Evolutionary conservation across 2,797 vertebrate species (phyloP), one percentile per base, ranked within the genome.

Genomic region (Enteromius thamalakanensis): DNA sequence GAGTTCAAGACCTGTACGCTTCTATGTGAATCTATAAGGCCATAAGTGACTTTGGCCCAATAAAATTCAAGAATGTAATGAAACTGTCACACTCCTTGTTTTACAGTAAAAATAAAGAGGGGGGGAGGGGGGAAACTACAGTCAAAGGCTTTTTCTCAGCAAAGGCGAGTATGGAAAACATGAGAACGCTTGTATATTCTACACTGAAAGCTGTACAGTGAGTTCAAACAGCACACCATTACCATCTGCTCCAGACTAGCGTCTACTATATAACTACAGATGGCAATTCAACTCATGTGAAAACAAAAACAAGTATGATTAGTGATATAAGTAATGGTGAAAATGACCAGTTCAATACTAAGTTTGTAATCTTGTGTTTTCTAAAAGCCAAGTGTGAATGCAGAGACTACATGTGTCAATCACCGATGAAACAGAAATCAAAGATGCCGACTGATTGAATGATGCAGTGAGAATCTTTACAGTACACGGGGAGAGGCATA

Each of bases 21-120:
- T 77, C 45, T 77, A 53, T 81, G 68, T 79, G 69, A 72, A 34
- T 83, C 72, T 71, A 53, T 83, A 81, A 65, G 82, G 79, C 85
- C 62, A 37, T 81, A 29, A 81, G 78, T 80, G 82, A 86, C 84
- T 86, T 79, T 83, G 80, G 62, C 76, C 80, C 49, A 42, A 45
- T 80, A 65, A 76, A 69, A 4, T 23, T 60, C 40, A 74, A 62
- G 81, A 80, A 79, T 70, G 53, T 70, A 60, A 70, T 26, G 67
- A 77, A 79, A 71, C n/a, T 42, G 60, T 42, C 53, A 69, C 23
- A 45, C 68, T 62, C 42, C 53, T 65, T 58, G 34, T 58, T 75
- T 82, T 40, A 64, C 32, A 45, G 29, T 62, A 11, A 72, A 74
- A 67, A 68, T 23, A 67, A 51, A 34, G 1, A 26, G 11, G n/a